Conservation (phyloP, 2,888 invertebrate genomes). For the Hoplodrina ambigua region DNA sequence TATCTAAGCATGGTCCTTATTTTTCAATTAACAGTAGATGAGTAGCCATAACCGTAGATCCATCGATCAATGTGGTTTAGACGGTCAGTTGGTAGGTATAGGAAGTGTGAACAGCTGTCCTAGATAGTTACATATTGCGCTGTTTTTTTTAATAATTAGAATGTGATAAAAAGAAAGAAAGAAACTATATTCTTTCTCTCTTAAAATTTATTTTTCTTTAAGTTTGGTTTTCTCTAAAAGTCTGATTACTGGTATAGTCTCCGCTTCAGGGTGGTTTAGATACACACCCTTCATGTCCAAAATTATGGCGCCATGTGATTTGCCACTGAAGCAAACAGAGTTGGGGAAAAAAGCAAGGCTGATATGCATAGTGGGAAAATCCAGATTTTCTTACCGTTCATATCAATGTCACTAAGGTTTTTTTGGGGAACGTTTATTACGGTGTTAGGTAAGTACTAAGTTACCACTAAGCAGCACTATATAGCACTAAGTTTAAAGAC, state of each 20-base stretch:
- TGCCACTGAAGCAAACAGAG: neutral
- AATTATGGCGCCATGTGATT: too few species aligned
- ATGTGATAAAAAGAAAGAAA: too few species aligned
- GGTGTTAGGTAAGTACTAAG: too few species aligned
- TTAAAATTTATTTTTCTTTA: neutral
- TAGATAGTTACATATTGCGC: constrained; percentile 5
- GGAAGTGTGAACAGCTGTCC: constrained; percentile 19
- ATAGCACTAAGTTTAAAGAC: too few species aligned
- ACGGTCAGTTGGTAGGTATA: neutral
- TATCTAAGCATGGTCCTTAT: constrained; percentile 37
- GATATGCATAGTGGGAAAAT: too few species aligned
- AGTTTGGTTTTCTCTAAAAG: neutral
- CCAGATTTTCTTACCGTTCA: too few species aligned
- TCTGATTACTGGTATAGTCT: too few species aligned
- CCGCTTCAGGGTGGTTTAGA: too few species aligned
- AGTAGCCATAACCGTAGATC: constrained; percentile 13
- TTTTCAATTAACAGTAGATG: constrained; percentile 48
- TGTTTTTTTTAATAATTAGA: neutral
- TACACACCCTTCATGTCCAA: too few species aligned
- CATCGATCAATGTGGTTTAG: constrained; percentile 37
- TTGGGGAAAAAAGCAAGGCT: neutral
- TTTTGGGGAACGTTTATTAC: too few species aligned
- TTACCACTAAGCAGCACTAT: too few species aligned
- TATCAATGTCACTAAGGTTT: too few species aligned
- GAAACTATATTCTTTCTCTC: neutral